These are phyloP conservation scores for Atherinosoma microstoma DNA, from an alignment of 2,797 vertebrate species.

Conservation along the genomic window DNA sequence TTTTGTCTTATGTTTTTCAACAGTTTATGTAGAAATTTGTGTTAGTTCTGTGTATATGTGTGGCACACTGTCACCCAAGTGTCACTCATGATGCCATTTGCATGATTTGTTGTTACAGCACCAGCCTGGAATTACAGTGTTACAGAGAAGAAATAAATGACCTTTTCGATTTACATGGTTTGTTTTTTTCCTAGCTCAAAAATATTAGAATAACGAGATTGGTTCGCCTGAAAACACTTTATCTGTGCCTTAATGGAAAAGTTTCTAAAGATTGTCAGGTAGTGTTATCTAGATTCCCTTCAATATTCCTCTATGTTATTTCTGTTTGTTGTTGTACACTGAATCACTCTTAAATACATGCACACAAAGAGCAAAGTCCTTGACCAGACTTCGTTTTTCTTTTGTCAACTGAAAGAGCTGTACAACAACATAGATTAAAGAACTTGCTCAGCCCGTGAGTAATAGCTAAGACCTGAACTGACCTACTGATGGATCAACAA, in stretches of 20 bases:
- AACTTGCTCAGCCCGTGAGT: constrained; percentile 21
- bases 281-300: not conserved
- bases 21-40: constrained; percentile 26
- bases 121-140: constrained; percentile 55
- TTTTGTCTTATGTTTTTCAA: constrained; percentile 33
- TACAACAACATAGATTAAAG: constrained; percentile 17
- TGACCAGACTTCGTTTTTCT: not conserved
- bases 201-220: constrained; percentile 7
- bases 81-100: constrained; percentile 68
- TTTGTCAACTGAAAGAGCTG: not conserved
- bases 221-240: constrained; percentile 26
- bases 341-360: not conserved
- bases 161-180: constrained; percentile 27
- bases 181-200: constrained; percentile 13
- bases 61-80: constrained; percentile 55
- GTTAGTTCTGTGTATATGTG: constrained; percentile 19
- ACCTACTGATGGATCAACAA: constrained; percentile 27
- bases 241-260: constrained; percentile 18
- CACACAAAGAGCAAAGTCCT: constrained; percentile 2
- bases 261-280: not conserved
- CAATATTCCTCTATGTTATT: not conserved
- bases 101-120: constrained; percentile 73
- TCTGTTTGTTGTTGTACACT: constrained; percentile 1
- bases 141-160: constrained; percentile 39
- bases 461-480: constrained; percentile 26